Evolutionary conservation across 37 sponge, comb jelly and placozoan genomes (phyloP).

Genomic region (Dysidea cf. avara): DNA sequence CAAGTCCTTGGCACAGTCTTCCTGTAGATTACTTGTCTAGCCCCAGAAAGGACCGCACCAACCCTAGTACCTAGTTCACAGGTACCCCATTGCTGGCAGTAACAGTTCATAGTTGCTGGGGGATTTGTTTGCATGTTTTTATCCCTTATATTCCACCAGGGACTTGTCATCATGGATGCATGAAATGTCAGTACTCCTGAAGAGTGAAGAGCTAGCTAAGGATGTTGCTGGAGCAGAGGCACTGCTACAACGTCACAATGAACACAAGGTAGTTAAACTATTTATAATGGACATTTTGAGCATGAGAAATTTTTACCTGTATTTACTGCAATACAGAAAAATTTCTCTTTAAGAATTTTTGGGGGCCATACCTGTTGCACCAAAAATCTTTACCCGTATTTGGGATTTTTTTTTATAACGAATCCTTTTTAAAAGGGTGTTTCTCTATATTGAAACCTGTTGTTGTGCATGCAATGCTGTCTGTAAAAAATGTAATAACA

Average conservation of each 20-base stretch:
- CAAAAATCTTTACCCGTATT: no score
- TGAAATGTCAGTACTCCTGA: slow-evolving; percentile 61
- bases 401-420: no score
- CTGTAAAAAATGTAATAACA: no score
- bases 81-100: background rate
- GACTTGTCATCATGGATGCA: slow-evolving; percentile 81
- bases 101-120: background rate
- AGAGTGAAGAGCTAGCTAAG: slow-evolving; percentile 76
- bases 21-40: background rate
- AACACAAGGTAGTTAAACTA: slow-evolving; percentile 65
- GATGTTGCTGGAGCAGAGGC: slow-evolving; percentile 83
- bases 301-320: no score
- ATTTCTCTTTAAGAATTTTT: no score
- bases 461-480: no score
- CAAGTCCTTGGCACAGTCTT: no score
- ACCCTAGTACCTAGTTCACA: background rate
- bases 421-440: no score
- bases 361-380: no score
- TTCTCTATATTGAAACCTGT: no score
- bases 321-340: slow-evolving; percentile 5
- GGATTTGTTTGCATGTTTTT: background rate
- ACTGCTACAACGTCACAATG: slow-evolving; percentile 74
- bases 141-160: slow-evolving; percentile 9
- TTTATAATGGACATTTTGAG: no score
- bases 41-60: background rate